A percentile compares a stretch with the other conserved stretches of the same genome.
Conservation (phyloP, 2,113 vertebrate species). For the Camelus dromedarius region DNA sequence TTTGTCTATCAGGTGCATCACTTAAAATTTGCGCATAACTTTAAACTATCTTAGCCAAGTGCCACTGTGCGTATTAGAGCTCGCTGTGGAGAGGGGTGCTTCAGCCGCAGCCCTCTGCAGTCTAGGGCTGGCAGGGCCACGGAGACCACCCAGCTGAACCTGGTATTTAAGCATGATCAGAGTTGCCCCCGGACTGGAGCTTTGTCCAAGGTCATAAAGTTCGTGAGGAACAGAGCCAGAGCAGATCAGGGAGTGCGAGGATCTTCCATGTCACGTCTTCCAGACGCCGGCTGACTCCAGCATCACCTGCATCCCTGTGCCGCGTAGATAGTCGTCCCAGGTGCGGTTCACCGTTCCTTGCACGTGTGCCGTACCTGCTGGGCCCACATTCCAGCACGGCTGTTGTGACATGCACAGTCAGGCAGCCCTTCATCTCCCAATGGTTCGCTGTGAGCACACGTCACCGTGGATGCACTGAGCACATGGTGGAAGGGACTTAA, state of each 20-base stretch:
- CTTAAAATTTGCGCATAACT: neutral
- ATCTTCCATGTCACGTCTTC: neutral
- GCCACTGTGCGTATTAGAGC: neutral
- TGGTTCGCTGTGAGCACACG: fast-evolving
- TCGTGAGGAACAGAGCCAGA: fast-evolving
- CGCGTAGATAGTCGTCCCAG: fast-evolving
- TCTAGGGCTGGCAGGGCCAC: neutral
- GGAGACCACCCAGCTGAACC: too few species aligned
- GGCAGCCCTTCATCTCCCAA: fast-evolving
- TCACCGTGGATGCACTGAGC: fast-evolving
- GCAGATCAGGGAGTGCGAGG: too few species aligned
- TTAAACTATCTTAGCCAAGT: neutral
- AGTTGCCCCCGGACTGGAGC: neutral
- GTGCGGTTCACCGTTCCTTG: fast-evolving
- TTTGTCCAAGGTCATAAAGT: too few species aligned
- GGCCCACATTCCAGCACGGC: fast-evolving
- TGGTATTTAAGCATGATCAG: neutral
- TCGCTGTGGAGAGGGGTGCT: neutral
- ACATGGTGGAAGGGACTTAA: fast-evolving
- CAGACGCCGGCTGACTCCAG: fast-evolving
- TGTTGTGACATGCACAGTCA: fast-evolving
- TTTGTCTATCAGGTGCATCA: neutral
- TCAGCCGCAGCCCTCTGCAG: neutral
- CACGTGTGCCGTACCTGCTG: fast-evolving
- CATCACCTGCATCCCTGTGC: fast-evolving